Percentiles rank a stretch among this genome's conserved stretches.
phyloP scores from a whole-genome alignment of 2,888 invertebrate genomes.

The Plagiodera versicolora region DNA sequence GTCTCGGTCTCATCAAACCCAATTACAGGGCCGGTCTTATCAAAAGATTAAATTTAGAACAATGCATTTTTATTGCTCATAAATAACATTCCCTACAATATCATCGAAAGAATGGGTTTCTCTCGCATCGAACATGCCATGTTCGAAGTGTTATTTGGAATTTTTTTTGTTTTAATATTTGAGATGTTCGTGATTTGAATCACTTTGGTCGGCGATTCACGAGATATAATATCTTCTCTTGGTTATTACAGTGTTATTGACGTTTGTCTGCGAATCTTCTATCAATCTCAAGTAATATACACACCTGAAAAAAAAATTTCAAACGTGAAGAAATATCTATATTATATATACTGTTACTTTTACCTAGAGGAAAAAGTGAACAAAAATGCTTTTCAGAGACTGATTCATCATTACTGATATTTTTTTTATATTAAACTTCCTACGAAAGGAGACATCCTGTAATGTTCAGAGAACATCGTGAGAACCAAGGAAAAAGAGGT shows the following conservation, averaged over 20 bases:
- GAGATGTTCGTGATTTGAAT: conserved; percentile 37
- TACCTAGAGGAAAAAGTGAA: no score
- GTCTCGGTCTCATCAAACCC: conserved; percentile 52
- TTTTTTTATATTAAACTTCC: no score
- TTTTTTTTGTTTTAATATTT: conserved; percentile 7
- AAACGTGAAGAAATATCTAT: background rate
- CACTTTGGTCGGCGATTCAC: conserved; percentile 28
- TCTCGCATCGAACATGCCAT: conserved; percentile 10
- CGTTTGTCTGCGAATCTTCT: background rate
- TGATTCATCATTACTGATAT: no score
- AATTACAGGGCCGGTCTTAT: conserved; percentile 55
- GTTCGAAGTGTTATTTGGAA: conserved; percentile 13
- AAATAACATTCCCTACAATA: conserved; percentile 42
- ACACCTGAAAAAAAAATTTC: no score
- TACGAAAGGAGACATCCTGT: no score
- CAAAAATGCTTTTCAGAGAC: no score
- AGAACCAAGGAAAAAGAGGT: no score
- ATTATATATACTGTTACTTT: no score
- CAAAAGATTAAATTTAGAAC: conserved; percentile 55
- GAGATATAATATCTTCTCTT: conserved; percentile 17
- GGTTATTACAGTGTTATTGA: background rate
- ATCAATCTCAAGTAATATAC: background rate
- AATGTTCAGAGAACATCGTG: no score
- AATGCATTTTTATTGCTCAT: conserved; percentile 51
- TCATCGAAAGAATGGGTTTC: conserved; percentile 26